Conservation (phyloP, 2,113 vertebrate genomes). For the Ptychochromis oligacanthus region DNA sequence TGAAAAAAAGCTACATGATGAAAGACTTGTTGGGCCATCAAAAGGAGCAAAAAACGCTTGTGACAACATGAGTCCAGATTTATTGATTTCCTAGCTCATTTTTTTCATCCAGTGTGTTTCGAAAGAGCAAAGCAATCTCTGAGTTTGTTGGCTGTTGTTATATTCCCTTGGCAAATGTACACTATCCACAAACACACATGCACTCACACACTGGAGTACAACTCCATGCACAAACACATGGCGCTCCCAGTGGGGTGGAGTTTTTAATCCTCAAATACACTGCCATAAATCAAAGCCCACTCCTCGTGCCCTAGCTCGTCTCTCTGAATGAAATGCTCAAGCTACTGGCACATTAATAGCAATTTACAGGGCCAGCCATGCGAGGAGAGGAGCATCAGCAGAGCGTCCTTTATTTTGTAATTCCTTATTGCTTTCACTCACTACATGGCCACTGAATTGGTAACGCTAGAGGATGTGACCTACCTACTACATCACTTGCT, state of each 20-base stretch:
- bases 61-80: constrained; percentile 76
- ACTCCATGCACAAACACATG: constrained; percentile 50
- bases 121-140: constrained; percentile 76
- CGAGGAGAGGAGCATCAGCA: constrained; percentile 62
- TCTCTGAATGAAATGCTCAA: constrained; percentile 73
- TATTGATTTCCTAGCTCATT: constrained; percentile 75
- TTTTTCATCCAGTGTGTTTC: constrained; percentile 60
- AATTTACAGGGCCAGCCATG: constrained; percentile 75
- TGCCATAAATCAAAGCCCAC: constrained; percentile 75
- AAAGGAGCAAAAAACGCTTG: constrained; percentile 43
- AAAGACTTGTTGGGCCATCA: constrained; percentile 76
- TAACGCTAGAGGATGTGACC: constrained; percentile 49
- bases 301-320: constrained; percentile 55
- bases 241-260: constrained; percentile 65
- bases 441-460: constrained; percentile 59
- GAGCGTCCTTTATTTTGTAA: constrained; percentile 70
- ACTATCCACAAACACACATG: constrained; percentile 31
- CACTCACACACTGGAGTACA: constrained; percentile 30
- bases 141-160: constrained; percentile 67
- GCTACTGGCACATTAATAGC: constrained; percentile 74
- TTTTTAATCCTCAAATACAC: constrained; percentile 79
- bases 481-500: constrained; percentile 36
- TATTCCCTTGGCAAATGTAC: constrained; percentile 65
- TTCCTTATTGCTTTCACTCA: constrained; percentile 68
- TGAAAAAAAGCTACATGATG: constrained; percentile 69